Percentiles rank a stretch among this genome's conserved stretches.
These are phyloP conservation scores for Scotopteryx bipunctaria DNA, from an alignment of 2,888 invertebrate genomes.

Conservation along the genomic window DNA sequence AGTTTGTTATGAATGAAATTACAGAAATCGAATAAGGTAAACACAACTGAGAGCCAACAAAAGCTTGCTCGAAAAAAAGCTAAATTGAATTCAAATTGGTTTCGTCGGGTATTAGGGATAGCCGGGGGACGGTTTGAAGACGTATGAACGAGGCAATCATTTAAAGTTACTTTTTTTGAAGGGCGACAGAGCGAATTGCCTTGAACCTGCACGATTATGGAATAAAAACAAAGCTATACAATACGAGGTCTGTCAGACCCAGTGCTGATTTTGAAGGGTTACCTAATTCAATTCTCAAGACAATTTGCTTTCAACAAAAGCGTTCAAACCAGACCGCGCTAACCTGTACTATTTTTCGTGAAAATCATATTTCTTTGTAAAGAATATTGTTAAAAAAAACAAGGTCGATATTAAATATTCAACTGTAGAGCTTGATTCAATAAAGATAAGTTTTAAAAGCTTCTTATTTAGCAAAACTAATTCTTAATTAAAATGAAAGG, in stretches of 20 bases:
- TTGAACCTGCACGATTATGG: constrained; percentile 60
- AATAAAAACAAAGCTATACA: constrained; percentile 55
- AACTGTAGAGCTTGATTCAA: no score
- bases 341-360: no score
- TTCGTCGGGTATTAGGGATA: constrained; percentile 81
- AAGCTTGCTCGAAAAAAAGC: constrained; percentile 81
- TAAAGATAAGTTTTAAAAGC: no score
- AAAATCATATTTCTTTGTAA: no score
- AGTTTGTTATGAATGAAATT: constrained; percentile 84
- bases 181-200: constrained; percentile 63
- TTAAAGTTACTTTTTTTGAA: constrained; percentile 76
- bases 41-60: constrained; percentile 83
- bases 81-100: constrained; percentile 84
- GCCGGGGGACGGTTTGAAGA: constrained; percentile 78
- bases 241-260: not conserved
- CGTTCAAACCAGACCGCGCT: no score
- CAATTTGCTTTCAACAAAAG: no score
- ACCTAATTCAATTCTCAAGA: no score
- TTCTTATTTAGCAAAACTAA: no score
- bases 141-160: constrained; percentile 68
- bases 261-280: constrained; percentile 6
- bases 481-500: no score
- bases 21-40: constrained; percentile 84
- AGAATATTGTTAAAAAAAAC: no score
- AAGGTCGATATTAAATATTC: no score